Evolutionary conservation across 2,888 invertebrate species (phyloP).

Genomic region (Cancer borealis): DNA sequence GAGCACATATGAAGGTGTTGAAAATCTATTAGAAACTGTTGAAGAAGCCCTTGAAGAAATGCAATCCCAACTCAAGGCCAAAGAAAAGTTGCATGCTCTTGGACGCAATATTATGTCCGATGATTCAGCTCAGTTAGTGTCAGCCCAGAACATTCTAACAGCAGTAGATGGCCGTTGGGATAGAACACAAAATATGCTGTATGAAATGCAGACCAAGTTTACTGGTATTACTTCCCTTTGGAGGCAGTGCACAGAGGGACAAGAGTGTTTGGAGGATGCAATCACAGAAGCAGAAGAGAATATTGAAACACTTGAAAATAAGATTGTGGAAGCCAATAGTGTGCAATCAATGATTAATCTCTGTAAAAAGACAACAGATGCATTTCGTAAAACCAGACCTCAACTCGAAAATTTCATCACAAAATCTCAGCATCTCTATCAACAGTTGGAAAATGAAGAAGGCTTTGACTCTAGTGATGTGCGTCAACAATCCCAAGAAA

Average conservation of each 20-base stretch:
- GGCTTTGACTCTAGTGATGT: conserved; percentile 83
- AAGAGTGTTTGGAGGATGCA: conserved; percentile 86
- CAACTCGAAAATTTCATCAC: conserved; percentile 89
- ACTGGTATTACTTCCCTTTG: conserved; percentile 87
- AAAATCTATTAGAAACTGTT: conserved; percentile 78
- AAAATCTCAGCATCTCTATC: conserved; percentile 86
- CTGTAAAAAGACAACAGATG: conserved; percentile 87
- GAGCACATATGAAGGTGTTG: conserved; percentile 78
- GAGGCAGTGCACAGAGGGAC: conserved; percentile 88
- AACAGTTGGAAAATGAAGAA: conserved; percentile 86
- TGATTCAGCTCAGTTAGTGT: conserved; percentile 89
- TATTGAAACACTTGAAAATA: conserved; percentile 84
- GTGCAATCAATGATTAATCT: conserved; percentile 76
- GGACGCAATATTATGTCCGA: conserved; percentile 89
- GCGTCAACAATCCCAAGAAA: conserved; percentile 79
- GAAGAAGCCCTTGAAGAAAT: conserved; percentile 79
- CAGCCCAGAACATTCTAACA: conserved; percentile 89
- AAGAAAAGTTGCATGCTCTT: conserved; percentile 88
- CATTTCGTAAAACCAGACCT: conserved; percentile 87
- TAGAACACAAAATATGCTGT: conserved; percentile 87
- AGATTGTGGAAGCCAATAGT: conserved; percentile 68
- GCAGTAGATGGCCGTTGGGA: conserved; percentile 88
- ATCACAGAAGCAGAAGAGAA: conserved; percentile 86
- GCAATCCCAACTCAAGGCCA: conserved; percentile 80
- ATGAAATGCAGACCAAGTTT: conserved; percentile 88